These are phyloP conservation scores for Daphoenositta chrysoptera DNA, from an alignment of 2,113 vertebrate genomes.

Conservation along the genomic window DNA sequence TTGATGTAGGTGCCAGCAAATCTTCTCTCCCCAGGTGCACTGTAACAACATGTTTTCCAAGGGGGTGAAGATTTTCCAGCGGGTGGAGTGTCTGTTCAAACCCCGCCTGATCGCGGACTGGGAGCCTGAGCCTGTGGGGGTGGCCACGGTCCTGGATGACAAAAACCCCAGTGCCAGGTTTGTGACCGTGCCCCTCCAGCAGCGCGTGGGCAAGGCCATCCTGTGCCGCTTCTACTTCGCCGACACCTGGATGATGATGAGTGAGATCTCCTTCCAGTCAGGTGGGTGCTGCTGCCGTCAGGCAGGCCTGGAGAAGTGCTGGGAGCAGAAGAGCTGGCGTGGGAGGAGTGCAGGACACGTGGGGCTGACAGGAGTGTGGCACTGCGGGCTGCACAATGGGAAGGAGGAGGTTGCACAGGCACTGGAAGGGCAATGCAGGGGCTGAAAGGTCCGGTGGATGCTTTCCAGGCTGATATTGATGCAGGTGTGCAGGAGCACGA, in stretches of 20 bases:
- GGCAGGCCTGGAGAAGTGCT: rapidly evolving
- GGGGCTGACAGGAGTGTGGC: rapidly evolving
- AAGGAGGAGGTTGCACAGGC: not conserved
- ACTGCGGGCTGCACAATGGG: rapidly evolving
- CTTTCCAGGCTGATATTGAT: not conserved
- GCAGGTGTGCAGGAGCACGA: rapidly evolving
- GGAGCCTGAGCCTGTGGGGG: conserved; percentile 76
- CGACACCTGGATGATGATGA: conserved; percentile 91
- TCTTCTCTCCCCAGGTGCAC: conserved; percentile 75
- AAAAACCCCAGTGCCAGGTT: conserved; percentile 88
- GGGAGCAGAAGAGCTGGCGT: not conserved
- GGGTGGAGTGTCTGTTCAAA: conserved; percentile 84
- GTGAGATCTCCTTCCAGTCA: conserved; percentile 89
- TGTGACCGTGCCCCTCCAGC: conserved; percentile 82
- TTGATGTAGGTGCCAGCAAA: not conserved
- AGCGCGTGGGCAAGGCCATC: conserved; percentile 76
- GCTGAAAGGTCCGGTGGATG: not conserved
- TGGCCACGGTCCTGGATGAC: conserved; percentile 85
- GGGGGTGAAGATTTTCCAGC: conserved; percentile 88
- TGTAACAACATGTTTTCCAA: conserved; percentile 92
- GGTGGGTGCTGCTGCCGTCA: conserved; percentile 43
- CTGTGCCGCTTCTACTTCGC: conserved; percentile 87
- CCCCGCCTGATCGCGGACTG: conserved; percentile 74
- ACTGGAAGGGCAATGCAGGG: not conserved
- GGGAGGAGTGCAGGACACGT: rapidly evolving